Conservation (phyloP, 92 coral and sea anemone species). For the Chrysogorgia sp. region DNA sequence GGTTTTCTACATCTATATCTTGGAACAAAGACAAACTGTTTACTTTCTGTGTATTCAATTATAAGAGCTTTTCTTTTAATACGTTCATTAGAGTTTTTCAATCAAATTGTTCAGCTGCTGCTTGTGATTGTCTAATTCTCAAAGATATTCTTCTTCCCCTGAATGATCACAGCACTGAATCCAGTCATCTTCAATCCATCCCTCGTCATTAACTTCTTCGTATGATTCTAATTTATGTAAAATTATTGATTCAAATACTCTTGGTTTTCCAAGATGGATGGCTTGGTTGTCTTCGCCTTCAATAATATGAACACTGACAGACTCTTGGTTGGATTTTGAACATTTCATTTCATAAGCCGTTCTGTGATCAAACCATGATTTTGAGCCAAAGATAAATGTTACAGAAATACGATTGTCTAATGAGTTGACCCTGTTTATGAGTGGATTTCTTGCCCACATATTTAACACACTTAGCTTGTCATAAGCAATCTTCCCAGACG, state of each 20-base stretch:
- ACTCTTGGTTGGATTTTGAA: conserved; percentile 69
- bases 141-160: conserved; percentile 2
- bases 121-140: neutral
- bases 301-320: conserved; percentile 77
- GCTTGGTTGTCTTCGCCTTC: conserved; percentile 77
- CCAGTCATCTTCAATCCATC: conserved; percentile 66
- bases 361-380: conserved; percentile 88
- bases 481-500: conserved; percentile 93
- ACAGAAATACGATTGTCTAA: conserved; percentile 66
- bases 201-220: conserved; percentile 59
- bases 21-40: too few relatives aligned
- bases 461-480: conserved; percentile 78
- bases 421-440: conserved; percentile 78
- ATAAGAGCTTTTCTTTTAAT: too few relatives aligned
- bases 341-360: conserved; percentile 96
- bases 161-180: conserved; percentile 26
- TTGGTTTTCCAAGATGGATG: conserved; percentile 85
- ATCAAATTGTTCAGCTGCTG: too few relatives aligned
- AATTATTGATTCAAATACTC: conserved; percentile 60
- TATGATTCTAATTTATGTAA: conserved; percentile 24
- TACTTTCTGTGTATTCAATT: neutral
- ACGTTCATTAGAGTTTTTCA: too few relatives aligned
- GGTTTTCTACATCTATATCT: too few relatives aligned
- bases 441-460: conserved; percentile 89
- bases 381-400: conserved; percentile 84